A percentile compares a stretch with the other conserved stretches of the same genome.
phyloP scores from a whole-genome alignment of 1,140 invertebrate genomes.

The Tenebrio molitor region DNA sequence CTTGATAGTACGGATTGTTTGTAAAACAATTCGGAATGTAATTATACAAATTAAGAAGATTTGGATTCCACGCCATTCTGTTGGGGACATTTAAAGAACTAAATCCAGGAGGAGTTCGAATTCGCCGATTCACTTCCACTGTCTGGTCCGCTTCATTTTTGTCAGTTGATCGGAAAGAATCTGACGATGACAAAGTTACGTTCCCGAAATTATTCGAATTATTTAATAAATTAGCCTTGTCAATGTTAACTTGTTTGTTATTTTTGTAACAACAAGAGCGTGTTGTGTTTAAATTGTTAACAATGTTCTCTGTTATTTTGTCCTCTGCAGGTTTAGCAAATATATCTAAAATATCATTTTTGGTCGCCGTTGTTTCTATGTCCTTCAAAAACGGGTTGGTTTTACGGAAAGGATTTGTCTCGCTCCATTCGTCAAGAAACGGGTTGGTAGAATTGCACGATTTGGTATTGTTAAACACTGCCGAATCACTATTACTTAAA shows the following conservation, averaged over 20 bases:
- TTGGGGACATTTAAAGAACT: no score
- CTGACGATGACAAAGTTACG: no score
- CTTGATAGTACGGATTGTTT: slow-evolving; percentile 4
- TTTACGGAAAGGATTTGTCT: not conserved
- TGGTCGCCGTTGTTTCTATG: not conserved
- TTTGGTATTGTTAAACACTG: no score
- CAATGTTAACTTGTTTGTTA: slow-evolving; percentile 6
- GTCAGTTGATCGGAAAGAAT: no score
- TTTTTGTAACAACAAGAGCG: not conserved
- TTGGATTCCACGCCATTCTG: no score
- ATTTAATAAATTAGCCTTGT: no score
- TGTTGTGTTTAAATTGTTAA: not conserved
- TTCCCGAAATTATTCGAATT: no score
- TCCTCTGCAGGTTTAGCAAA: not conserved
- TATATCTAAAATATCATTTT: not conserved
- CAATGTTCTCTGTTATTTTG: not conserved
- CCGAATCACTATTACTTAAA: no score
- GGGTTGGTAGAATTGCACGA: no score
- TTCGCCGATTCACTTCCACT: not conserved
- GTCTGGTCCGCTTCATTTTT: no score
- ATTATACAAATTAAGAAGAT: no score
- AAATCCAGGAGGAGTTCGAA: slow-evolving; percentile 6
- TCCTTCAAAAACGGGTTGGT: not conserved
- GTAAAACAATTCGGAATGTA: not conserved
- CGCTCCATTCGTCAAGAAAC: no score